Conservation (phyloP, 2,797 vertebrate species). For the Coranthus polyacanthus region DNA sequence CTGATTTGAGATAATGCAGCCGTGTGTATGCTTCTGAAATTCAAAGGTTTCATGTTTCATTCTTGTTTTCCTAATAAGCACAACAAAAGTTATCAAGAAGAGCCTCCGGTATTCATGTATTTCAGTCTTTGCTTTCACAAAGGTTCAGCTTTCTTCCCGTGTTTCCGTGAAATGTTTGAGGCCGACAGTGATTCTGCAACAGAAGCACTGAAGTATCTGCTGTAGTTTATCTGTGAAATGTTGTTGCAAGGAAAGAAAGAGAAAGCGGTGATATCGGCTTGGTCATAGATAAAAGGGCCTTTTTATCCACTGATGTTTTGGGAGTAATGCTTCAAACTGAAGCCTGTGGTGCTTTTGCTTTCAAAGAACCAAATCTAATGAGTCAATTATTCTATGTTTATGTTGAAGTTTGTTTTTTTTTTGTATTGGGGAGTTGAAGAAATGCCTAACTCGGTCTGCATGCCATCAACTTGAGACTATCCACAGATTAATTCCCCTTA, state of each 20-base stretch:
- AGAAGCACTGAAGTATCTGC: conserved; percentile 21
- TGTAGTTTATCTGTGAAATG: conserved; percentile 58
- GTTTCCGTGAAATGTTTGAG: conserved; percentile 20
- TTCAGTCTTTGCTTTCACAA: conserved; percentile 8
- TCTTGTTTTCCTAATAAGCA: not conserved
- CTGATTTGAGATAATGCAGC: conserved; percentile 11
- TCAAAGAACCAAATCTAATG: conserved; percentile 34
- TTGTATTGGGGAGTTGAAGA: conserved; percentile 31
- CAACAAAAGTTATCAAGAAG: not conserved
- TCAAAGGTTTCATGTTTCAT: not conserved
- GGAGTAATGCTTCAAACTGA: conserved; percentile 36
- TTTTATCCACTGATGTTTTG: conserved; percentile 50
- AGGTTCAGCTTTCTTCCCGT: conserved; percentile 24
- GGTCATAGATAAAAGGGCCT: conserved; percentile 54
- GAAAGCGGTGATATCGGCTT: conserved; percentile 37
- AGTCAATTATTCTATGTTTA: conserved; percentile 38
- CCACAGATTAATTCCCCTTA: conserved; percentile 25
- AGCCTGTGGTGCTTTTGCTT: conserved; percentile 29
- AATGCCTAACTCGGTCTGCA: conserved; percentile 41
- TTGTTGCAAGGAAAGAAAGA: conserved; percentile 33
- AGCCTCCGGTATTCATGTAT: not conserved
- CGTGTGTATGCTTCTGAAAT: not conserved
- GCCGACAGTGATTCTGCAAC: conserved; percentile 10
- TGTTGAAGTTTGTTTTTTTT: conserved; percentile 15
- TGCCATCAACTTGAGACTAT: conserved; percentile 46